Base-by-base conservation (phyloP, 2,797 vertebrate species). In the Valencia hispanica region DNA sequence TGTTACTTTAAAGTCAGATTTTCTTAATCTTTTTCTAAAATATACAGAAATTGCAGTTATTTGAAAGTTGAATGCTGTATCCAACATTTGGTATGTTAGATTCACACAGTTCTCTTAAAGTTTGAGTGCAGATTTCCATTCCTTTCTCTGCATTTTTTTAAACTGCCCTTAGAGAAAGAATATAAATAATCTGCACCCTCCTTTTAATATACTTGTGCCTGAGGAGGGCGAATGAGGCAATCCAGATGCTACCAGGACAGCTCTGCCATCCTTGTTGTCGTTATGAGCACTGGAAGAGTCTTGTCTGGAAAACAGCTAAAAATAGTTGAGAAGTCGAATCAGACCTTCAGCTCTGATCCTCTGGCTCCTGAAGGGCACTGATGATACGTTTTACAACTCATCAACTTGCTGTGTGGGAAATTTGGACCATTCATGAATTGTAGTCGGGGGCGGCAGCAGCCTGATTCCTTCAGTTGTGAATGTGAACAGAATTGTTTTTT, bases 161-260 rank as follows among this genome's bases (percentile, higher is more conserved):
- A 91, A 88, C 78, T 82, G 75, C 75, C 27, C 68, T 68, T 71
- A 50, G 80, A 41, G 72, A 14, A 68, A 10, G 68, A 75, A 84
- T 94, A 90, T 93, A 94, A 95, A 94, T 94, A 94, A 93, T 91
- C 80, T 12, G 18, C 30, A 45, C 78, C 59, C 79, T 90, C 27
- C 82, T 72, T n/a, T 80, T 78, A 69, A 59, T 51, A 1, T 63
- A 63, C n/a, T 47, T 87, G 39, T 70, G 70, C 83, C 81, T 72
- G 71, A 86, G 70, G 22, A 51, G 73, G 74, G 63, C 73, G 39
- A 68, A 61, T 14, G 79, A 87, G 75, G 61, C 47, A 74, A 89
- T 84, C 94, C 92, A 74, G 27, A n/a, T 95, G 80, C 93, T 92
- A 91, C 93, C 88, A 93, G 59, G 72, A 32, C 77, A 70, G 70